Evolutionary conservation across 2,888 invertebrate species (phyloP).

Genomic region (Oligia strigilis): DNA sequence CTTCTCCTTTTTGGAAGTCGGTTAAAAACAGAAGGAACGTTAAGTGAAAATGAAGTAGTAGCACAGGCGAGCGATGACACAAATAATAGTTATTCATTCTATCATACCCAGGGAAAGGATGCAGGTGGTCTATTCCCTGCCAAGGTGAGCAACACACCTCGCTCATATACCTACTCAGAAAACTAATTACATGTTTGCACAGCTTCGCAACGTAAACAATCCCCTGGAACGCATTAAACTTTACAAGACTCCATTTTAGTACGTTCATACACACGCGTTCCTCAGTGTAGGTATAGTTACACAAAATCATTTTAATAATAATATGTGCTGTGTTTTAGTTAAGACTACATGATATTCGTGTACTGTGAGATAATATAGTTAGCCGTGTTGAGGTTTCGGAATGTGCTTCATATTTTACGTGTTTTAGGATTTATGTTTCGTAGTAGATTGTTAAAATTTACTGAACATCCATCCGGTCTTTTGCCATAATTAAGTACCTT

Average conservation of each 20-base stretch:
- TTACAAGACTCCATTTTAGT: conserved; percentile 67
- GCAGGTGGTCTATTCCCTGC: conserved; percentile 91
- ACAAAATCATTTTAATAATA: conserved; percentile 64
- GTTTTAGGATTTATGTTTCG: conserved; percentile 6
- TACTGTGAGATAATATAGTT: conserved; percentile 17
- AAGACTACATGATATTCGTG: conserved; percentile 34
- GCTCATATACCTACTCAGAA: conserved; percentile 54
- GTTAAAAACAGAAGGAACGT: too few species aligned
- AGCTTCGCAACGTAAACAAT: conserved; percentile 64
- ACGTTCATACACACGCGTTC: conserved; percentile 60
- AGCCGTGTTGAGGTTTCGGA: conserved; percentile 4
- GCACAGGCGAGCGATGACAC: too few species aligned
- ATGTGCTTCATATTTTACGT: conserved; percentile 32
- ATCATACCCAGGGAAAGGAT: conserved; percentile 16
- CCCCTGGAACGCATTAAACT: conserved; percentile 67
- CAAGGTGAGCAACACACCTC: conserved; percentile 74
- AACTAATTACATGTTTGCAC: conserved; percentile 66
- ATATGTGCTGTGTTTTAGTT: conserved; percentile 47
- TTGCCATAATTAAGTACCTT: neutral
- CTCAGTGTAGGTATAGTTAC: conserved; percentile 47
- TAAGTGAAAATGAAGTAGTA: too few species aligned
- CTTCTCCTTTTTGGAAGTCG: too few species aligned
- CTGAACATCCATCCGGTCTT: neutral
- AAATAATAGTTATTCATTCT: neutral
- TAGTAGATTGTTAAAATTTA: conserved; percentile 1